These are phyloP conservation scores for Butastur rufipennis DNA, from an alignment of 2,113 vertebrate genomes.

Conservation along the genomic window DNA sequence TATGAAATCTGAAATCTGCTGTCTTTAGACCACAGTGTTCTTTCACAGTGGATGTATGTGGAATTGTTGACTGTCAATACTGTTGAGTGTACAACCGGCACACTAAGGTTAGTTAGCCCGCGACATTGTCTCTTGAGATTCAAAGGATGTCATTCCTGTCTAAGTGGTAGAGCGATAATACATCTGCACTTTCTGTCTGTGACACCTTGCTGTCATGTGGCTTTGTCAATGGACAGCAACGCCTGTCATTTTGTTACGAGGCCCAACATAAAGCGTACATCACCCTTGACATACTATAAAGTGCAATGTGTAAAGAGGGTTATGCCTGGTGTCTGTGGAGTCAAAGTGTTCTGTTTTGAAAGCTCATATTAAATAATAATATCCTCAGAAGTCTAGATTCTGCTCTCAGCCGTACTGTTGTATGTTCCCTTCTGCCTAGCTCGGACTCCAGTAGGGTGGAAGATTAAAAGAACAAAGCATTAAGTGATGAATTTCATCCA, in stretches of 20 bases:
- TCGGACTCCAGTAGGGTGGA: not conserved
- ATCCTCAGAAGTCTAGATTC: not conserved
- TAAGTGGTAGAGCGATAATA: constrained; percentile 28
- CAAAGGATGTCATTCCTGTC: constrained; percentile 43
- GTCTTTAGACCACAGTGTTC: not conserved
- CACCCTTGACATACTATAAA: not conserved
- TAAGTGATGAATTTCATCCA: not conserved
- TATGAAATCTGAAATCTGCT: not conserved
- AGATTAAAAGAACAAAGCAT: not conserved
- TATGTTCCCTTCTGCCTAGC: not conserved
- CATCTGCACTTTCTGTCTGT: constrained; percentile 57
- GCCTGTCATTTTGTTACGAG: constrained; percentile 55
- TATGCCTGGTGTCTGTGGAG: not conserved
- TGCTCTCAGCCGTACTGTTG: not conserved
- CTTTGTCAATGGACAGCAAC: constrained; percentile 38
- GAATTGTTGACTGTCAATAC: constrained; percentile 24
- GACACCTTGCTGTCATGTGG: constrained; percentile 49
- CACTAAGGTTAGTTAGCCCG: not conserved
- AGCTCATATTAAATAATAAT: not conserved
- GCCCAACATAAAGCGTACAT: not conserved
- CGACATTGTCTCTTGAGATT: constrained; percentile 31
- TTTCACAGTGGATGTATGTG: accelerated
- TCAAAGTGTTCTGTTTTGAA: not conserved
- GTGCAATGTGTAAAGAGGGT: not conserved
- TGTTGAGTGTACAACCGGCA: not conserved